Base-by-base conservation (phyloP, 2,797 vertebrate genomes). In the Cottoperca gobio region DNA sequence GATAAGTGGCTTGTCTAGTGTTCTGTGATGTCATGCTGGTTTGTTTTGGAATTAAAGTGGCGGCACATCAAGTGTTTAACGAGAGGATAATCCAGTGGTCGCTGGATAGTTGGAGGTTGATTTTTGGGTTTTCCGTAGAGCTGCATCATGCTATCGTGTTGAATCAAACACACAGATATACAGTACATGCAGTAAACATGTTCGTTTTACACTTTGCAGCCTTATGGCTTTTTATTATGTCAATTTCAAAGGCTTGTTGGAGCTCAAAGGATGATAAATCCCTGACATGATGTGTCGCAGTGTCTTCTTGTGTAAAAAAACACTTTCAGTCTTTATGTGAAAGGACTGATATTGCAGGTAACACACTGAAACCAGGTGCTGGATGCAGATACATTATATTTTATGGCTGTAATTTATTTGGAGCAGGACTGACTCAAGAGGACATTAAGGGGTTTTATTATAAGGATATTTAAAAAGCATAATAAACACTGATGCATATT, bases 41-140 rank as follows among this genome's bases (percentile, higher is more conserved):
- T 79, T 66, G 59, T 80, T 78, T 78, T 57, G 37, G 61, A 76
- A 68, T 74, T 78, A 79, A 70, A 63, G 57, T 61, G 57, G 26
- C 73, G 48, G 70, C 46, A 58, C 57, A n/a, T n/a, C n/a, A n/a
- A n/a, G n/a, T 31, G 42, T 75, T 79, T 73, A 73, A 67, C 42
- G 57, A 33, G 23, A 63, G 76, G 66, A 67, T 73, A 74, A 83
- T 79, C 75, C 24, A 0, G 4, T 58, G 14, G n/a, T 23, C 43
- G 40, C 12, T 35, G 10, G 43, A 65, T 3, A 62, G 58, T 21
- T 31, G 48, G 0, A 13, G 26, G 62, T 69, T 69, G 5, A 64
- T 12, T 19, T 49, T 33, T 5, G 10, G 3, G 12, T 33, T 37
- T 50, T 11, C 13, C 23, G 43, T 14, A 4, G 23, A 58, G 24